phyloP scores from a whole-genome alignment of 2,797 vertebrate genomes.

The Zenarchopterus dispar region DNA sequence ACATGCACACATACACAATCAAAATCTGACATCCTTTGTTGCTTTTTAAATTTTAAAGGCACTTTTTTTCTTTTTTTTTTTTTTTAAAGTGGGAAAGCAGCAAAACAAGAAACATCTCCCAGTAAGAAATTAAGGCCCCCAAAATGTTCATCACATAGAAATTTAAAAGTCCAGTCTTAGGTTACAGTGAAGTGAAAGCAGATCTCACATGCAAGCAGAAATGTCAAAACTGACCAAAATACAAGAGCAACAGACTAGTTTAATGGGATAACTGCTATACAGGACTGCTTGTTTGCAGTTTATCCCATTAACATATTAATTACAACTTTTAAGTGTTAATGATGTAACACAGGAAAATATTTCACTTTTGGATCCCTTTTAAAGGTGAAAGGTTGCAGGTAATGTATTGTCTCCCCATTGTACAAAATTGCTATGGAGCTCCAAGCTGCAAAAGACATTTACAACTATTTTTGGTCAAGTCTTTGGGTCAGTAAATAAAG shows the following conservation, averaged over 20 bases:
- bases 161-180: constrained; percentile 15
- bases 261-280: neutral
- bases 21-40: constrained; percentile 22
- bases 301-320: constrained; percentile 10
- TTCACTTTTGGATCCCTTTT: constrained; percentile 5
- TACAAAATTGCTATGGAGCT: constrained; percentile 13
- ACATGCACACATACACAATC: constrained; percentile 39
- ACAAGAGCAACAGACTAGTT: constrained; percentile 15
- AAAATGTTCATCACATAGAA: constrained; percentile 30
- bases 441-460: constrained; percentile 24
- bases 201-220: constrained; percentile 20
- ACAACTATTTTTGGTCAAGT: constrained; percentile 6
- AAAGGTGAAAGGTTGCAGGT: constrained; percentile 16
- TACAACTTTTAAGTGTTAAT: constrained; percentile 3
- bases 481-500: constrained; percentile 10
- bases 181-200: constrained; percentile 13
- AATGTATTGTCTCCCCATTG: constrained; percentile 3
- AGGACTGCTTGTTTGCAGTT: constrained; percentile 8
- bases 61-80: constrained; percentile 30
- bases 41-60: constrained; percentile 54
- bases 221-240: constrained; percentile 34
- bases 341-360: constrained; percentile 6
- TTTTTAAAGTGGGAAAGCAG: constrained; percentile 34
- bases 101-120: constrained; percentile 50
- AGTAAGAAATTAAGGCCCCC: constrained; percentile 40